These are phyloP conservation scores for Actinernus sp. DNA, from an alignment of 92 coral and sea anemone genomes.

Conservation along the genomic window DNA sequence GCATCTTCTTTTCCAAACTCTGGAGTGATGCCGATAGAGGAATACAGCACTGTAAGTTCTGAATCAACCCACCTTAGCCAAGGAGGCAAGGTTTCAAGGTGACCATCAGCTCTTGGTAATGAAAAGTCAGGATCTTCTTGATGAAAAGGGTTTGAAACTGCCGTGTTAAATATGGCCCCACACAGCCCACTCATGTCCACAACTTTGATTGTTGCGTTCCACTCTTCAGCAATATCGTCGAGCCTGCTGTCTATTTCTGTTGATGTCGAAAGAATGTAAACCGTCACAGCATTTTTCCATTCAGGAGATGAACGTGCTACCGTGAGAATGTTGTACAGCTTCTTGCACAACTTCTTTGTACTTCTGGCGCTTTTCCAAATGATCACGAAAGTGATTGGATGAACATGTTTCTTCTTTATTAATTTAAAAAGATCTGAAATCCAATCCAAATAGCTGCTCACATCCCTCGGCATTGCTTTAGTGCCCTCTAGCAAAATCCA, in stretches of 20 bases:
- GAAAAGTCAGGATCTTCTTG: conserved; percentile 58
- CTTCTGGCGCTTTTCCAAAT: conserved; percentile 40
- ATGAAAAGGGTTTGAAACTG: conserved; percentile 25
- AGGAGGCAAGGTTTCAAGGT: conserved; percentile 41
- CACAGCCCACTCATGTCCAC: conserved; percentile 42
- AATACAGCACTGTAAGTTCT: conserved; percentile 53
- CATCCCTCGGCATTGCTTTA: conserved; percentile 33
- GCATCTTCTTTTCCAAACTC: conserved; percentile 61
- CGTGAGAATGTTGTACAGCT: conserved; percentile 26
- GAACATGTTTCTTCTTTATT: conserved; percentile 35
- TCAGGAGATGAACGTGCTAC: conserved; percentile 20
- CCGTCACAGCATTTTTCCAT: conserved; percentile 26
- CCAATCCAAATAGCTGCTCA: conserved; percentile 52
- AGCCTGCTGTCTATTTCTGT: conserved; percentile 13
- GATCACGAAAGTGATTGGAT: conserved; percentile 49
- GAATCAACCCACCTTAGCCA: conserved; percentile 63
- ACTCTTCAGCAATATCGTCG: conserved; percentile 63
- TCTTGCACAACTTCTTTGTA: conserved; percentile 27
- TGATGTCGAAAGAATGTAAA: conserved; percentile 37
- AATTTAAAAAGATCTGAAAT: conserved; percentile 38
- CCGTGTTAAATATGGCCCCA: conserved; percentile 44
- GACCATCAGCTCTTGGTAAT: conserved; percentile 48
- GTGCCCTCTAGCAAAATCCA: conserved; percentile 73
- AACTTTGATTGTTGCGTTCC: conserved; percentile 19
- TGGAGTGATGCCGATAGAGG: conserved; percentile 51